Evolutionary conservation across 1,140 invertebrate species (phyloP), one percentile per base, ranked within the genome.

Genomic region (Battus philenor): DNA sequence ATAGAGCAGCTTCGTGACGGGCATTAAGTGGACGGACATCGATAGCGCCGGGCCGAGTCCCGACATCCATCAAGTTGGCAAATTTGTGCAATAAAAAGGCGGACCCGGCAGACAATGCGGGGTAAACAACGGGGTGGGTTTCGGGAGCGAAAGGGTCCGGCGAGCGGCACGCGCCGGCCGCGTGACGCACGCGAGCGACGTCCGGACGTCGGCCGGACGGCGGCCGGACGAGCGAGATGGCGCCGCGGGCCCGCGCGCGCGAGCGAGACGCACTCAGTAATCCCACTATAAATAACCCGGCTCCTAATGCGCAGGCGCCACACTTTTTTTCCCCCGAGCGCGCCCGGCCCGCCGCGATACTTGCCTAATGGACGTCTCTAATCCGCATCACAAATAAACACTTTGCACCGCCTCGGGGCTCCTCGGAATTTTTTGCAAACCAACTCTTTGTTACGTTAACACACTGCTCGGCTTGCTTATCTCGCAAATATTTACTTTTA

Each of bases 291-390:
- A 68, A 68, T 68, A 64, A 61, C 50, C 44, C 39, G 46, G 59
- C 55, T 55, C 52, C 53, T 59, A 56, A 65, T 54, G 52, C 38
- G 48, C 47, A 65, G 65, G 62, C 65, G 66, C 69, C 69, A 65
- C 48, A 10, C 33, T 58, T 58, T 36, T 34, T 32, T 36, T 36
- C 17, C 15, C 16, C 20, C 33, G 33, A 36, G 33, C 5, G n/a
- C 32, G 32, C n/a, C 33, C 33, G 33, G 9, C 33, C 17, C 33
- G 33, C 18, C 17, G 7, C 16, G 33, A 36, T 36, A 22, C 33
- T 36, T 12, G 33, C 33, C 20, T 36, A 36, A 36, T 36, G 33
- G 33, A 36, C 10, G 17, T 18, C n/a, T n/a, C n/a, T n/a, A n/a
- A n/a, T n/a, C n/a, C n/a, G n/a, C n/a, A n/a, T n/a, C n/a, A n/a